Percentiles rank a stretch among this genome's conserved stretches.
Evolutionary conservation across 2,888 invertebrate genomes (phyloP).

Genomic region (Spatulosminthurus flaviceps): DNA sequence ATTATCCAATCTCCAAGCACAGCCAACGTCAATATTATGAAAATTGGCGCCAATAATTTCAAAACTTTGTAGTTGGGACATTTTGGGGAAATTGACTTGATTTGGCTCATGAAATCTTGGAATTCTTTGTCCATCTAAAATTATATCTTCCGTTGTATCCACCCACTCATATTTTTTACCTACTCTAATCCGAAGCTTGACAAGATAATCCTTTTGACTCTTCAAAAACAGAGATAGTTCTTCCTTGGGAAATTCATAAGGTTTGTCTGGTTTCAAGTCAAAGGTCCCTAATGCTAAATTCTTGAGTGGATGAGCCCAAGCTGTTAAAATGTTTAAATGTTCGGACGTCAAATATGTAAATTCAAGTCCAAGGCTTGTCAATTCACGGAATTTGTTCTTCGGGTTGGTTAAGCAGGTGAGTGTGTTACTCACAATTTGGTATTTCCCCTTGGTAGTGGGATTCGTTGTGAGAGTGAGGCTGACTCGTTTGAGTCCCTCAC

Average conservation of each 20-base stretch:
- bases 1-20: slow-evolving; percentile 24
- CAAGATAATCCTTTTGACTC: not conserved
- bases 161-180: slow-evolving; percentile 16
- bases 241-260: not conserved
- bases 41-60: slow-evolving; percentile 6
- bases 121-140: not conserved
- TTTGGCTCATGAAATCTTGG: not conserved
- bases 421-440: slow-evolving; percentile 10
- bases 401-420: not conserved
- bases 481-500: slow-evolving; percentile 3
- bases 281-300: slow-evolving; percentile 1
- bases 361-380: slow-evolving; percentile 13
- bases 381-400: not conserved
- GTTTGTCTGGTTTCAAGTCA: slow-evolving; percentile 26
- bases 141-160: not conserved
- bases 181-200: not conserved
- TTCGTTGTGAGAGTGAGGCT: not conserved
- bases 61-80: not conserved
- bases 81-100: not conserved
- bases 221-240: not conserved
- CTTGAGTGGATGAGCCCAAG: slow-evolving; percentile 18
- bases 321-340: not conserved
- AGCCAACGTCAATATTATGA: not conserved
- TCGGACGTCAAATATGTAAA: not conserved
- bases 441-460: not conserved